phyloP scores from a whole-genome alignment of 2,797 vertebrate species.

The Danio albolineatus region DNA sequence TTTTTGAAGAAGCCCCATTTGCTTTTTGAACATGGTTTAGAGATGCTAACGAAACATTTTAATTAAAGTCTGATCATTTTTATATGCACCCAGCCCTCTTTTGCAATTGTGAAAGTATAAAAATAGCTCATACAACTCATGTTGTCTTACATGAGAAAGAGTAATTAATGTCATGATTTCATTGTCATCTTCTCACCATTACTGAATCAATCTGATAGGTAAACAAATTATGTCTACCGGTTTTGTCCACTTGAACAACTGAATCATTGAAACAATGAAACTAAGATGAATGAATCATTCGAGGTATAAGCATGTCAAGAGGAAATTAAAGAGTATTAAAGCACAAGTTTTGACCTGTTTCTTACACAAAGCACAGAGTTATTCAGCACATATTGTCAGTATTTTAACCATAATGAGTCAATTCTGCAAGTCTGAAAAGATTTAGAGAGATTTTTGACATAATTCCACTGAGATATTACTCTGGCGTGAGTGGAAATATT shows the following conservation, averaged over 20 bases:
- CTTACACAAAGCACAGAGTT: background rate
- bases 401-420: background rate
- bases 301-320: background rate
- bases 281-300: background rate
- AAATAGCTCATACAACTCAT: background rate
- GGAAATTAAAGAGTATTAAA: background rate
- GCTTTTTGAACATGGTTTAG: background rate
- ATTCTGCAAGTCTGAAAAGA: background rate
- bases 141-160: background rate
- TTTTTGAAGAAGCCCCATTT: conserved; percentile 3
- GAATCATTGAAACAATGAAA: background rate
- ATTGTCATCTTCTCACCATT: background rate
- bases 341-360: background rate
- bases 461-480: background rate
- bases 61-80: too few species aligned
- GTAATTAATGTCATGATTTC: background rate
- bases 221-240: background rate
- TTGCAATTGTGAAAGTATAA: background rate
- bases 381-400: background rate
- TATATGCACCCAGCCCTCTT: too few species aligned
- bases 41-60: background rate
- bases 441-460: background rate
- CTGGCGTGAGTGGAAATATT: background rate
- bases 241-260: background rate
- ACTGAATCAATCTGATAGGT: background rate